Percentiles rank a stretch among this genome's conserved stretches.
Evolutionary conservation across 37 sponge, comb jelly and placozoan genomes (phyloP).

Genomic region (Bolinopsis microptera): DNA sequence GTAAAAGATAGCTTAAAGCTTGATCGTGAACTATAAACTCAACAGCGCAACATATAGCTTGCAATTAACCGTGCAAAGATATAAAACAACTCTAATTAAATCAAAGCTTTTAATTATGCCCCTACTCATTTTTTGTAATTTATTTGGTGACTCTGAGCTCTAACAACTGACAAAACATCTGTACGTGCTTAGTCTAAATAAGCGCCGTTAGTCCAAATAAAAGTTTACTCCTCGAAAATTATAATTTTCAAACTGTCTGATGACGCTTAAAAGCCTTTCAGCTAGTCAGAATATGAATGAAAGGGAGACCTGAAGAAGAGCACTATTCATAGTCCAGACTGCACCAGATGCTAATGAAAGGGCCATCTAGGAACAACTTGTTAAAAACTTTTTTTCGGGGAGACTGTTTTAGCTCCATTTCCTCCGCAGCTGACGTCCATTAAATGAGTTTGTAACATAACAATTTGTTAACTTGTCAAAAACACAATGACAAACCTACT

Average conservation of each 20-base stretch:
- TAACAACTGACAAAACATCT: too few species aligned
- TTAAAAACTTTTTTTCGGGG: not conserved
- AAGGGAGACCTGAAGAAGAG: not conserved
- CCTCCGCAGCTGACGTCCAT: not conserved
- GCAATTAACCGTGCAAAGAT: too few species aligned
- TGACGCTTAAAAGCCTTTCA: not conserved
- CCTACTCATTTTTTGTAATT: too few species aligned
- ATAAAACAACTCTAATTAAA: too few species aligned
- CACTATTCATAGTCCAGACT: too few species aligned
- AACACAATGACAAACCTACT: not conserved
- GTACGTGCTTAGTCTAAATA: too few species aligned
- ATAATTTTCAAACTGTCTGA: not conserved
- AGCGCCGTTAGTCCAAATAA: not conserved
- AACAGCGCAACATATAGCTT: too few species aligned
- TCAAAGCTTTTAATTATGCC: too few species aligned
- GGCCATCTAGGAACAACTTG: not conserved
- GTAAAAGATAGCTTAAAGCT: too few species aligned
- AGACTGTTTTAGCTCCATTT: not conserved
- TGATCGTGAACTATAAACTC: too few species aligned
- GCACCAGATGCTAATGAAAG: not conserved
- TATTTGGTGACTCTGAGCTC: too few species aligned
- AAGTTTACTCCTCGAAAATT: not conserved
- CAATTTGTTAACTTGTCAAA: not conserved
- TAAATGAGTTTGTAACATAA: not conserved
- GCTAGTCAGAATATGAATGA: not conserved